Evolutionary conservation across 2,797 vertebrate genomes (phyloP), one percentile per base, ranked within the genome.

Genomic region (Sebastes kiyomatsui): DNA sequence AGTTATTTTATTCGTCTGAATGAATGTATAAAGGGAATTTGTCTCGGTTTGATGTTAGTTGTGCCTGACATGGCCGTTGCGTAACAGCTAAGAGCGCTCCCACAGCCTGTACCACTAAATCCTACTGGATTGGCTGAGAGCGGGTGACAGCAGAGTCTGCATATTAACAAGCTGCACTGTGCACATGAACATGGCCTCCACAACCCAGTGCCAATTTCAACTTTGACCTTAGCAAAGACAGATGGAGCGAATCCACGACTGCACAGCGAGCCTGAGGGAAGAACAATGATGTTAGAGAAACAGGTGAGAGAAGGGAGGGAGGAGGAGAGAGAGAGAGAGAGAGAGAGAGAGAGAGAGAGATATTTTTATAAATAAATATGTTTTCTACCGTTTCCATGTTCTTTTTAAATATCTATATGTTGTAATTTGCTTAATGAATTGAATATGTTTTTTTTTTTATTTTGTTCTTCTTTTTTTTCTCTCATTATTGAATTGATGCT

Each of bases 151-250:
- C 7, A 42, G 46, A 80, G 82, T 82, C 69, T 87, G 66, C 87
- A 80, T 82, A 82, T 80, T 52, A 87, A 87, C 65, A 52, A 58
- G 78, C 71, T 80, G 60, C 72, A 60, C 66, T 30, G 55, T 28
- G 78, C 66, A 77, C 54, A 75, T 69, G 65, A 69, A 72, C 42
- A 4, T 62, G 72, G 85, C 52, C 79, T 76, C 46, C 4, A n/a
- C 42, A 16, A 16, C 42, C 42, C 42, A 68, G 64, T 13, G 49
- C 8, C 33, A 70, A 76, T 78, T 73, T 91, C 64, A 91, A 88
- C 87, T 88, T 67, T 82, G 85, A 92, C 89, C 76, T 87, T 14
- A 32, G 74, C 46, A 83, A 77, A 88, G 27, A 73, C 72, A 75
- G 42, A 70, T 5, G 20, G 66, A 62, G 22, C 18, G 7, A 82